A percentile compares a stretch with the other conserved stretches of the same genome.
phyloP scores from a whole-genome alignment of 2,113 vertebrate species.

The Seriola aureovittata region DNA sequence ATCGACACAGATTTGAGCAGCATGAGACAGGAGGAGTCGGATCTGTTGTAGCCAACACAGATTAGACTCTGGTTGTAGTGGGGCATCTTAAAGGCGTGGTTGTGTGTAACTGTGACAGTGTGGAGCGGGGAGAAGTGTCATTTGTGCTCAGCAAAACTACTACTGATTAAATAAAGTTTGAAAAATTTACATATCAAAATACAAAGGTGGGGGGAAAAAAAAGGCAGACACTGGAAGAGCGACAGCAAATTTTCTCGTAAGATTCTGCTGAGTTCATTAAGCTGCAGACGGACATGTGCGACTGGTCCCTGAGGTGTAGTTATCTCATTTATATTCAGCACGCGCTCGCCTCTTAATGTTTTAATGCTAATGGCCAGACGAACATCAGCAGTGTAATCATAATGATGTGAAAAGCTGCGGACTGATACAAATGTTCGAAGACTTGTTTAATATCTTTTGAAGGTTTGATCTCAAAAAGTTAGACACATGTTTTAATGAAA shows the following conservation, averaged over 20 bases:
- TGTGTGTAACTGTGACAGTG: neutral
- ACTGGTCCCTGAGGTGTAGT: slow-evolving; percentile 30
- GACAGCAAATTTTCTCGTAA: neutral
- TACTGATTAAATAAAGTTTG: neutral
- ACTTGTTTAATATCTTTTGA: neutral
- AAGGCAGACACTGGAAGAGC: neutral
- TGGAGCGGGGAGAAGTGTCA: neutral
- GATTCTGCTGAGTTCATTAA: slow-evolving; percentile 26
- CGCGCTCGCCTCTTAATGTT: slow-evolving; percentile 14
- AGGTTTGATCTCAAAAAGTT: neutral
- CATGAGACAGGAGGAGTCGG: slow-evolving; percentile 23
- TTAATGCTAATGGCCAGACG: slow-evolving; percentile 32
- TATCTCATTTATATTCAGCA: slow-evolving; percentile 50
- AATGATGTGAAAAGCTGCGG: neutral
- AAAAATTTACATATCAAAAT: neutral
- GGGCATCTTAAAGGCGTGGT: neutral
- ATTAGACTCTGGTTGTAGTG: neutral
- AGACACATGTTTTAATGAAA: neutral
- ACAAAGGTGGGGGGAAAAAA: neutral
- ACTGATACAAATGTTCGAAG: neutral
- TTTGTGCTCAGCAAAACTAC: neutral
- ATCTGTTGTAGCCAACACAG: neutral
- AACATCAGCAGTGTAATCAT: slow-evolving; percentile 31
- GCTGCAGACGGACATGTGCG: slow-evolving; percentile 20
- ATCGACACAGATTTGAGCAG: slow-evolving; percentile 27